A percentile compares a stretch with the other conserved stretches of the same genome.
Conservation (phyloP, 2,888 invertebrate genomes). For the Troides oblongomaculatus region DNA sequence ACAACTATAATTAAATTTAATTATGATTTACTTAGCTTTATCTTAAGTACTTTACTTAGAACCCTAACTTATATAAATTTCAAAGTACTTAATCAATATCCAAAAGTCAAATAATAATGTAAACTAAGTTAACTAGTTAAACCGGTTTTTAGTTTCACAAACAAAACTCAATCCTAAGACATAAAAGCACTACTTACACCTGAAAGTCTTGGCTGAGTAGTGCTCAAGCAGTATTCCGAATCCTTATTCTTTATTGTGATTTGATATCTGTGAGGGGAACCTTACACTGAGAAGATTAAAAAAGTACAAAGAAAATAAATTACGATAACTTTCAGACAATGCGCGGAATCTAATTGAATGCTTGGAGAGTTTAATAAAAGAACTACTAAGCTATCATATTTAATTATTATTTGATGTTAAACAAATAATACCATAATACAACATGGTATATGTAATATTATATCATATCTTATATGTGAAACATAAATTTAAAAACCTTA, state of each 20-base stretch:
- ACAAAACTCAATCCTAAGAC: not conserved
- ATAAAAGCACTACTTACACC: not conserved
- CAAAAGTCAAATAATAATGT: too few species aligned
- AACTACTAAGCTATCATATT: not conserved
- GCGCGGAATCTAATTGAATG: not conserved
- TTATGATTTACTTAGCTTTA: too few species aligned
- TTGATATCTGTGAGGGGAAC: not conserved
- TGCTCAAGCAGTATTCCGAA: not conserved
- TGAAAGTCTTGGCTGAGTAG: not conserved
- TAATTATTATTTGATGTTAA: too few species aligned
- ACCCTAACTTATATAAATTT: too few species aligned
- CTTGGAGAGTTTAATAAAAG: not conserved
- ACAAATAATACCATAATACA: too few species aligned
- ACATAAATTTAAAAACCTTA: too few species aligned
- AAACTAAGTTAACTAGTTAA: not conserved
- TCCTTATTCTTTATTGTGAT: not conserved
- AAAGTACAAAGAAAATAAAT: not conserved
- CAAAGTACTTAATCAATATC: too few species aligned
- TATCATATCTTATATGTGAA: too few species aligned
- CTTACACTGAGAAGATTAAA: not conserved
- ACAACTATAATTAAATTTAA: too few species aligned
- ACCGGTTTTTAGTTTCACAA: not conserved
- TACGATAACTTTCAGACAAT: not conserved
- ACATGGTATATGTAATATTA: too few species aligned
- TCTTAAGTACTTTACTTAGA: too few species aligned